Evolutionary conservation across 2,888 invertebrate species (phyloP).

Genomic region (Drosophila conformis): DNA sequence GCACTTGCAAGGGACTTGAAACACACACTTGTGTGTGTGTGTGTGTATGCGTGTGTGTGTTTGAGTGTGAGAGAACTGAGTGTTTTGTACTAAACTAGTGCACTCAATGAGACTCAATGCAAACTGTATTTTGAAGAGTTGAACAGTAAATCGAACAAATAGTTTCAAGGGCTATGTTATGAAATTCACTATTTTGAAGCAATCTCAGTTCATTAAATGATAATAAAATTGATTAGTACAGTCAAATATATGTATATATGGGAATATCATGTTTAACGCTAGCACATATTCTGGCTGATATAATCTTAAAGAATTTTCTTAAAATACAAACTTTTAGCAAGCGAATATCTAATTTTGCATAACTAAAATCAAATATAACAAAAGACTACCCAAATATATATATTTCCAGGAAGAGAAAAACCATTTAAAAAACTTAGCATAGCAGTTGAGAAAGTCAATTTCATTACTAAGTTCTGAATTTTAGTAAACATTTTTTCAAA

Average conservation of each 20-base stretch:
- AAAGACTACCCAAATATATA: neutral
- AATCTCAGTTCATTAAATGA: neutral
- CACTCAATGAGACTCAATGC: neutral
- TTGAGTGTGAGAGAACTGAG: neutral
- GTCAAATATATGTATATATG: neutral
- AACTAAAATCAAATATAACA: neutral
- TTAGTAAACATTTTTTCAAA: neutral
- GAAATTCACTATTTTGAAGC: neutral
- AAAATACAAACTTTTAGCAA: neutral
- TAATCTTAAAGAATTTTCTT: neutral
- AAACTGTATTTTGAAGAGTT: neutral
- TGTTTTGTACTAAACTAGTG: neutral
- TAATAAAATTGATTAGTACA: neutral
- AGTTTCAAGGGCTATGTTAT: neutral
- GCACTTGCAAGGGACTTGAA: constrained; percentile 21
- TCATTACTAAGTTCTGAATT: neutral
- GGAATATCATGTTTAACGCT: neutral
- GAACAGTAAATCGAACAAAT: neutral
- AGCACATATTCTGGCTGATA: neutral
- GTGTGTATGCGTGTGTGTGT: too few relatives aligned
- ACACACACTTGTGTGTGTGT: neutral
- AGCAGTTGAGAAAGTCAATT: neutral
- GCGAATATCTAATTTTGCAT: neutral
- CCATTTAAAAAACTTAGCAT: neutral
- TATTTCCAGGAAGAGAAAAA: neutral